A percentile compares a stretch with the other conserved stretches of the same genome.
Evolutionary conservation across 92 coral and sea anemone species (phyloP).

Genomic region (Porites rus): DNA sequence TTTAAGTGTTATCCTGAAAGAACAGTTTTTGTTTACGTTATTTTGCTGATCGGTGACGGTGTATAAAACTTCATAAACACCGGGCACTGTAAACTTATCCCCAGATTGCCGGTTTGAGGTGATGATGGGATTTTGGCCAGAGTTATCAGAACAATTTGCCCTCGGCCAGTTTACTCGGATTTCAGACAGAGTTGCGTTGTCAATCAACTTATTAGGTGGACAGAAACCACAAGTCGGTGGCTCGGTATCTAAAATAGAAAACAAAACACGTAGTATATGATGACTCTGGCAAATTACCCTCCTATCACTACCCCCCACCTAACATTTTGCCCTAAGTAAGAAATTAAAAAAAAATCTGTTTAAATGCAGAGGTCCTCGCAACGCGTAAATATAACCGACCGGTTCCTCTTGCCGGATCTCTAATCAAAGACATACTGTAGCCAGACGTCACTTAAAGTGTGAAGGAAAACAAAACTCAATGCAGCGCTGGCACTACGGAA

Average conservation of each 20-base stretch:
- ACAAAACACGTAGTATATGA: background rate
- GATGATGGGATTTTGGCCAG: conserved; percentile 70
- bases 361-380: no score
- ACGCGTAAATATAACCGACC: no score
- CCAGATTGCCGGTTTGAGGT: conserved; percentile 50
- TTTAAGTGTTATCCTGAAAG: conserved; percentile 42
- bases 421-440: no score
- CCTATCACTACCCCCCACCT: no score
- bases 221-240: conserved; percentile 81
- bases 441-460: no score
- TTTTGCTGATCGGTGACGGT: background rate
- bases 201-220: conserved; percentile 42
- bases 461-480: no score
- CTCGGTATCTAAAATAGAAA: conserved; percentile 69
- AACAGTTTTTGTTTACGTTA: conserved; percentile 48
- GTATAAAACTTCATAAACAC: conserved; percentile 46
- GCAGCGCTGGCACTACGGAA: no score
- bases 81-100: conserved; percentile 53
- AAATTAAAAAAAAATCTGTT: no score
- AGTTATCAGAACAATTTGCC: conserved; percentile 82
- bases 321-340: no score
- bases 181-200: conserved; percentile 5
- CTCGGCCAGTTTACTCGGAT: conserved; percentile 65
- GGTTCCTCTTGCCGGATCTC: no score
- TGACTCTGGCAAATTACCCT: no score